Conservation (phyloP, 2,888 invertebrate species). For the Ormyrus pomaceus region DNA sequence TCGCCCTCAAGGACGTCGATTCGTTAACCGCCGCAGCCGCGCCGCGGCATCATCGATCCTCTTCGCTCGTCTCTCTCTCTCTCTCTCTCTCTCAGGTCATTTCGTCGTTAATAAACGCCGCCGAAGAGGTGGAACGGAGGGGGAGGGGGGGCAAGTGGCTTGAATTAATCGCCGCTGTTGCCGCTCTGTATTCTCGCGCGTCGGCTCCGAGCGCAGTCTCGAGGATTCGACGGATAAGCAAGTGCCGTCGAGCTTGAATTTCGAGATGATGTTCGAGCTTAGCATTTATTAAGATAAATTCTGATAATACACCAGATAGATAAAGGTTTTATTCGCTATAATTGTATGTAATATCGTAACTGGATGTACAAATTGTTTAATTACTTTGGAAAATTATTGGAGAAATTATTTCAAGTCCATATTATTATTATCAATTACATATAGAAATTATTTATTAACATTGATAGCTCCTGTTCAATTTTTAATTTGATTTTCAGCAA, state of each 20-base stretch:
- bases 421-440: no score
- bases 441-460: no score
- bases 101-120: not conserved
- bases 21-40: slow-evolving; percentile 6
- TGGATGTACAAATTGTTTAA: not conserved
- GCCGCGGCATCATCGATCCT: not conserved
- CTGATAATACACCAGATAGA: not conserved
- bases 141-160: not conserved
- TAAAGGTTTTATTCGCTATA: not conserved
- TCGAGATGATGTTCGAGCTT: not conserved
- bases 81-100: not conserved
- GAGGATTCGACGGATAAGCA: no score
- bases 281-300: not conserved
- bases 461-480: no score
- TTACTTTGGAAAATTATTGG: no score
- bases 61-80: not conserved
- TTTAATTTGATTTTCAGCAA: no score
- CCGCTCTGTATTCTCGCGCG: no score
- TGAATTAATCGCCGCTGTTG: not conserved
- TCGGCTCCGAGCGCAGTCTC: no score
- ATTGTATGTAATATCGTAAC: not conserved
- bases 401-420: no score
- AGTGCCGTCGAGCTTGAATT: no score
- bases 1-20: slow-evolving; percentile 24
- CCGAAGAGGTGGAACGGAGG: not conserved